Conservation (phyloP, 2,888 invertebrate species). For the Cryptosula pallasiana region DNA sequence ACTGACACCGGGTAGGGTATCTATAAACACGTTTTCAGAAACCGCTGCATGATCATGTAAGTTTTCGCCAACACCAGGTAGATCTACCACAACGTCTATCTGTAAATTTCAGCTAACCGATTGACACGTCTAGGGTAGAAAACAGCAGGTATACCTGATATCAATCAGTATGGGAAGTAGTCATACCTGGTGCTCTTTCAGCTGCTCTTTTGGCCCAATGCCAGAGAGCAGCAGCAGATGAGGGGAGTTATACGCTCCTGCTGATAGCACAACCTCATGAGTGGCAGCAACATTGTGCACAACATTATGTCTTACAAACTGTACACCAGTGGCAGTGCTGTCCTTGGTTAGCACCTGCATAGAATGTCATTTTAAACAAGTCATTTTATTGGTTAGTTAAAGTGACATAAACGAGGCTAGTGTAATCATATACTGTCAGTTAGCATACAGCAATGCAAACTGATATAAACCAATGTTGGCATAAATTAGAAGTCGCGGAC, state of each 20-base stretch:
- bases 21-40: constrained; percentile 16
- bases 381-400: background rate
- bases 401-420: too few relatives aligned
- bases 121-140: too few relatives aligned
- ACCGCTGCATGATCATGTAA: constrained; percentile 25
- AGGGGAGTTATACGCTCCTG: constrained; percentile 29
- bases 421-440: too few relatives aligned
- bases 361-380: background rate
- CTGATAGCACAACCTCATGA: constrained; percentile 32
- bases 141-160: too few relatives aligned
- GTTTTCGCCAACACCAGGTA: constrained; percentile 64
- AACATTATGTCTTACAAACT: constrained; percentile 70
- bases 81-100: constrained; percentile 64
- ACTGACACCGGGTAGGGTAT: background rate
- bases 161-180: too few relatives aligned
- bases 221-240: constrained; percentile 31
- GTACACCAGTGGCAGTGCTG: constrained; percentile 75
- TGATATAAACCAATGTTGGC: too few relatives aligned
- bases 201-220: constrained; percentile 28
- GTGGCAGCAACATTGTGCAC: constrained; percentile 62
- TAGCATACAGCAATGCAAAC: too few relatives aligned
- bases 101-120: too few relatives aligned
- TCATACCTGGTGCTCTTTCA: constrained; percentile 29
- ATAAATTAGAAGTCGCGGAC: too few relatives aligned
- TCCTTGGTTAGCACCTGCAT: constrained; percentile 65